Evolutionary conservation across 92 coral and sea anemone genomes (phyloP).

Genomic region (Epizoanthus illoricatus): DNA sequence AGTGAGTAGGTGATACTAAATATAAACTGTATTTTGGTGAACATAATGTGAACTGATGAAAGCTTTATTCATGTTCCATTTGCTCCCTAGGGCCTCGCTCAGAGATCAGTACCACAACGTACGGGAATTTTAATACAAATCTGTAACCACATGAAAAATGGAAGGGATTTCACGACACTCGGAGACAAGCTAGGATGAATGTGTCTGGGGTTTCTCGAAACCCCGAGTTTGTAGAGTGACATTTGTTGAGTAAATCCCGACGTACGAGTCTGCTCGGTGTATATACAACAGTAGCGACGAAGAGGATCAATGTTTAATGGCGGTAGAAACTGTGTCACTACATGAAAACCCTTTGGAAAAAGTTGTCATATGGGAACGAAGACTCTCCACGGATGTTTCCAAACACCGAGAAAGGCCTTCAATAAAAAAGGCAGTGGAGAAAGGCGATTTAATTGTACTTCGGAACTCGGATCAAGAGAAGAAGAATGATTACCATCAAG

Average conservation of each 20-base stretch:
- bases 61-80: conserved; percentile 79
- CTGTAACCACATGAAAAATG: conserved; percentile 24
- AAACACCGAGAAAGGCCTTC: conserved; percentile 75
- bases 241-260: conserved; percentile 18
- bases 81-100: conserved; percentile 56
- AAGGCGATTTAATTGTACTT: conserved; percentile 66
- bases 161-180: background rate
- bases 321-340: conserved; percentile 79
- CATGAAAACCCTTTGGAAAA: conserved; percentile 84
- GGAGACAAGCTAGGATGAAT: conserved; percentile 19
- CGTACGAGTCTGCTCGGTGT: conserved; percentile 20
- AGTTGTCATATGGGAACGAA: conserved; percentile 80
- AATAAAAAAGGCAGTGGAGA: conserved; percentile 36
- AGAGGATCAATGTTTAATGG: conserved; percentile 84
- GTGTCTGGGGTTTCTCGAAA: conserved; percentile 10
- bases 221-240: conserved; percentile 32
- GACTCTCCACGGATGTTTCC: conserved; percentile 59
- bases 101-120: conserved; percentile 48
- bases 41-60: conserved; percentile 91
- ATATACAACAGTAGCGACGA: conserved; percentile 22
- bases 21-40: conserved; percentile 89
- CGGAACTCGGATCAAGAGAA: conserved; percentile 57
- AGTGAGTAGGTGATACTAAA: conserved; percentile 63
- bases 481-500: conserved; percentile 54
- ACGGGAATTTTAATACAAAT: conserved; percentile 7